phyloP scores from a whole-genome alignment of 2,888 invertebrate species.

The Pyrocoelia pectoralis region DNA sequence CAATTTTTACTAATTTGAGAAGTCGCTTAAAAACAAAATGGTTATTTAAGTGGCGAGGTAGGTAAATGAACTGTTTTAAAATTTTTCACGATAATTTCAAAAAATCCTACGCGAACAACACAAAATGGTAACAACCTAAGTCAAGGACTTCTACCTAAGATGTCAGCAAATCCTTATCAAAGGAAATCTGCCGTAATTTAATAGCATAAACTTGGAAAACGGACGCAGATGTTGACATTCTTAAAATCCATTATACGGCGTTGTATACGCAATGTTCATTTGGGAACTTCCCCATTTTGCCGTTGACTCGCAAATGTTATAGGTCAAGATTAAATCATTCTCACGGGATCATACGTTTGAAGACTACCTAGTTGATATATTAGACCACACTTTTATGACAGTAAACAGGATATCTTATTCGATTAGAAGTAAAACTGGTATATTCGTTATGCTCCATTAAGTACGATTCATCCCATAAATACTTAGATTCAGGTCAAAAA shows the following conservation, averaged over 20 bases:
- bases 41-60: background rate
- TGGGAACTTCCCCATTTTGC: background rate
- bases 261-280: background rate
- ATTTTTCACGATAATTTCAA: slow-evolving; percentile 15
- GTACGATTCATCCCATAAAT: too few relatives aligned
- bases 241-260: slow-evolving; percentile 5
- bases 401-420: too few relatives aligned
- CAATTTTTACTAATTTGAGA: background rate
- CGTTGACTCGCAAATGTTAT: background rate
- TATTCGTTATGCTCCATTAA: too few relatives aligned
- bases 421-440: too few relatives aligned
- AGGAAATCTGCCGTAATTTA: slow-evolving; percentile 23
- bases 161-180: slow-evolving; percentile 15
- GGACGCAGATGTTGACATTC: slow-evolving; percentile 14
- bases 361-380: too few relatives aligned
- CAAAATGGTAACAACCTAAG: slow-evolving; percentile 29
- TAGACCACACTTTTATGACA: too few relatives aligned
- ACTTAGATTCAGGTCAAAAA: too few relatives aligned
- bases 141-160: slow-evolving; percentile 27
- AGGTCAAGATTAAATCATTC: too few relatives aligned
- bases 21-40: background rate
- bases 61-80: background rate
- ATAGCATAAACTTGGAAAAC: slow-evolving; percentile 13
- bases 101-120: slow-evolving; percentile 28
- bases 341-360: too few relatives aligned